A percentile compares a stretch with the other conserved stretches of the same genome.
Evolutionary conservation across 2,888 invertebrate species (phyloP).

Genomic region (Bombylius discolor): DNA sequence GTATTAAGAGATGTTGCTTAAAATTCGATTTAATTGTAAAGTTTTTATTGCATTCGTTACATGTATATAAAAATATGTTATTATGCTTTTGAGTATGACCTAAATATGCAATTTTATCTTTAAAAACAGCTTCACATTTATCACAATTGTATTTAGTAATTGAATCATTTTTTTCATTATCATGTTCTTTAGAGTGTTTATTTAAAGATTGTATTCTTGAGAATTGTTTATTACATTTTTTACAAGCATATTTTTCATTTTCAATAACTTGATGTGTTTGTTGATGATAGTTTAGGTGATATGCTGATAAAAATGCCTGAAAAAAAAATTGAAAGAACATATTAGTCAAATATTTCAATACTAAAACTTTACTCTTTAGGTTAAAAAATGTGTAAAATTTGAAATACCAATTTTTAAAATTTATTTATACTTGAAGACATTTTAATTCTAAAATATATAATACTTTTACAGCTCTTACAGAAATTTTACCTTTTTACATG

Average conservation of each 20-base stretch:
- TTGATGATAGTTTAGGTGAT: constrained; percentile 61
- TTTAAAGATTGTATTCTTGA: constrained; percentile 55
- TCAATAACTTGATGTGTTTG: constrained; percentile 50
- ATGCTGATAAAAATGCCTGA: constrained; percentile 53
- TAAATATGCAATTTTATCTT: constrained; percentile 43
- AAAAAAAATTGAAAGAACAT: too few species aligned
- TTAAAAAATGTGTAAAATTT: too few species aligned
- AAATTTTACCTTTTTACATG: constrained; percentile 27
- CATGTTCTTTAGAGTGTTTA: constrained; percentile 54
- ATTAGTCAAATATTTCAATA: too few species aligned
- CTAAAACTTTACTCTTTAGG: too few species aligned
- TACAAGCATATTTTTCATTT: constrained; percentile 47
- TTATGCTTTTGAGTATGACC: constrained; percentile 51
- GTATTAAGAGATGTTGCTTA: constrained; percentile 46
- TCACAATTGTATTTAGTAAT: constrained; percentile 38
- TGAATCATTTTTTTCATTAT: constrained; percentile 22
- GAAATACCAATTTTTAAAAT: too few species aligned
- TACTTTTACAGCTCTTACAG: not conserved
- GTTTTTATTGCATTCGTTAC: constrained; percentile 43
- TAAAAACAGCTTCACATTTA: constrained; percentile 49
- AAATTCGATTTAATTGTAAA: constrained; percentile 54
- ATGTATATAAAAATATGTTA: constrained; percentile 47
- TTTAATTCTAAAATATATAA: not conserved
- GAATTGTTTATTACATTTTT: constrained; percentile 53
- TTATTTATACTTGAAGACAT: not conserved